phyloP scores from a whole-genome alignment of 2,113 vertebrate genomes.

The Nannospalax galili region DNA sequence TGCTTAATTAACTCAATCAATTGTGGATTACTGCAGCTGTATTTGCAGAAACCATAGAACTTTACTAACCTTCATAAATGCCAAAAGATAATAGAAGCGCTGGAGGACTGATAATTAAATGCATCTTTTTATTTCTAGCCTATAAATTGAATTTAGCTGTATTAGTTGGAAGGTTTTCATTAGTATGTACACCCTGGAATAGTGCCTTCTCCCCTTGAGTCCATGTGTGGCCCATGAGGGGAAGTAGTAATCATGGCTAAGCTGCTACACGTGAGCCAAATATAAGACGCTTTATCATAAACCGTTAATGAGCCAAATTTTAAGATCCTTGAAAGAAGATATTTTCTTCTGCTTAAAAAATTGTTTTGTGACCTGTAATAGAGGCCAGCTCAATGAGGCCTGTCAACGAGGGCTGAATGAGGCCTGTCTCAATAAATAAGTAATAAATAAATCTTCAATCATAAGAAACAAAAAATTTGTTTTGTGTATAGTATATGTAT shows the following conservation, averaged over 20 bases:
- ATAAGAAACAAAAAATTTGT: too few species aligned
- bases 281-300: neutral
- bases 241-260: neutral
- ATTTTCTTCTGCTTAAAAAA: neutral
- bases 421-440: too few species aligned
- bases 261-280: neutral
- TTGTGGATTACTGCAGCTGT: conserved; percentile 65
- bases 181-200: neutral
- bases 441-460: too few species aligned
- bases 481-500: too few species aligned
- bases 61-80: conserved; percentile 67
- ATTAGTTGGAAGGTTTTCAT: conserved; percentile 5
- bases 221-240: neutral
- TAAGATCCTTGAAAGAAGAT: conserved; percentile 1
- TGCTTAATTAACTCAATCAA: conserved; percentile 68
- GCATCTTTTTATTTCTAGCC: conserved; percentile 65
- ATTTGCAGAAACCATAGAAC: conserved; percentile 45
- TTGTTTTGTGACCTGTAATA: too few species aligned
- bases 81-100: conserved; percentile 47
- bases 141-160: conserved; percentile 7
- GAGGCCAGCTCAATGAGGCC: too few species aligned
- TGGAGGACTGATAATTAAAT: conserved; percentile 48
- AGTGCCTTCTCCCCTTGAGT: neutral
- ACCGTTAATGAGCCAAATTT: neutral
- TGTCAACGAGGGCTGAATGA: too few species aligned